Conservation (phyloP, 2,113 vertebrate genomes). For the Talpa occidentalis region DNA sequence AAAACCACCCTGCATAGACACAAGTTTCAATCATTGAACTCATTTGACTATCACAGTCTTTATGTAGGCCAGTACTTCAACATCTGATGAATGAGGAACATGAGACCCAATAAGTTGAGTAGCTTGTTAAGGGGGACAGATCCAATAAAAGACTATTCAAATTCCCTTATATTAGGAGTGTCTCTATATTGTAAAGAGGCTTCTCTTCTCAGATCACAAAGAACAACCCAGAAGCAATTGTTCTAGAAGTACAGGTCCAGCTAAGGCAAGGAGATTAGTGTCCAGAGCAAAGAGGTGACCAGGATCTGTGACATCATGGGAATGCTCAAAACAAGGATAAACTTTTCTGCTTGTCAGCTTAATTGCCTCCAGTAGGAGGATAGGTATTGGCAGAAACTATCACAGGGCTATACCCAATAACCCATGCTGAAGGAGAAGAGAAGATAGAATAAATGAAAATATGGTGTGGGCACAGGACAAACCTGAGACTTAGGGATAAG, state of each 20-base stretch:
- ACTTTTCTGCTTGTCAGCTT: fast-evolving
- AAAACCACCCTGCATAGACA: background rate
- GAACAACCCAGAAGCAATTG: no score
- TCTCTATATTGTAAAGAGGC: background rate
- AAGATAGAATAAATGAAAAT: background rate
- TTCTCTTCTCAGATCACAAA: fast-evolving
- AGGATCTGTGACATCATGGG: fast-evolving
- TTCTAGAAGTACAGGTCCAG: no score
- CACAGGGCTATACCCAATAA: fast-evolving
- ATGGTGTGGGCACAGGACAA: background rate
- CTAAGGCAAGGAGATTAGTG: no score
- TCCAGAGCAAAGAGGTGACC: background rate
- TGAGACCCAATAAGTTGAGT: fast-evolving
- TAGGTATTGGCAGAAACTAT: background rate
- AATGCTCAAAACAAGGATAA: no score
- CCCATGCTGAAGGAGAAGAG: fast-evolving
- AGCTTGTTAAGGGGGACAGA: background rate
- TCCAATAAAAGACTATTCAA: fast-evolving
- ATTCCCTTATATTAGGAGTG: fast-evolving
- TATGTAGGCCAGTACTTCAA: background rate
- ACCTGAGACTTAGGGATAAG: background rate
- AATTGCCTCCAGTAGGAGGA: fast-evolving
- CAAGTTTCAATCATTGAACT: fast-evolving
- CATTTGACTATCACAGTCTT: background rate
- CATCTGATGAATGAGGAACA: fast-evolving